These are phyloP conservation scores for Pinctada fucata DNA, from an alignment of 2,888 invertebrate species.

Conservation along the genomic window DNA sequence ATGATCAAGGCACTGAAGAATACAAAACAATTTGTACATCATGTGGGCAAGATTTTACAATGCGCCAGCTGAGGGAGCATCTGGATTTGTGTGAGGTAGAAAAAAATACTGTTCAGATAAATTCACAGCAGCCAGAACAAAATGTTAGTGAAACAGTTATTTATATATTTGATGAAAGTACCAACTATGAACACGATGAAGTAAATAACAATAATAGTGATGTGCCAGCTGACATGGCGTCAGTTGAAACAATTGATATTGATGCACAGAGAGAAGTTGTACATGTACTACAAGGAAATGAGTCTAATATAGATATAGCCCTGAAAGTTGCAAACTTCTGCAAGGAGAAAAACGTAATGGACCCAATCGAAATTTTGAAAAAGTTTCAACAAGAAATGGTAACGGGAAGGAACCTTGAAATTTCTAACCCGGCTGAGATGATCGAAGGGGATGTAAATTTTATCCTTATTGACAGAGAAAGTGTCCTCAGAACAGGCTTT, in stretches of 20 bases:
- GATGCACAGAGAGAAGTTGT: no score
- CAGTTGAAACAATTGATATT: not conserved
- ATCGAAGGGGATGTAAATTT: constrained; percentile 38
- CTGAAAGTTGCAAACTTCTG: constrained; percentile 26
- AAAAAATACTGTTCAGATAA: not conserved
- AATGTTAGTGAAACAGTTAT: constrained; percentile 1
- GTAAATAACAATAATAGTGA: not conserved
- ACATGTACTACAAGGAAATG: not conserved
- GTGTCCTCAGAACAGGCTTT: constrained; percentile 24
- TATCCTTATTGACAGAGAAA: constrained; percentile 36
- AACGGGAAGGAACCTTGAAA: constrained; percentile 30
- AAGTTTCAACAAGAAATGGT: constrained; percentile 36
- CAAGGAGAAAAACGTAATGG: constrained; percentile 13
- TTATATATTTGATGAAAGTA: not conserved
- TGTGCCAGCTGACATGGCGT: not conserved
- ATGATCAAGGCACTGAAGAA: not conserved
- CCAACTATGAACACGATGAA: not conserved
- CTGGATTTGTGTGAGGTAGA: constrained; percentile 5
- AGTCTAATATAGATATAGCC: constrained; percentile 13
- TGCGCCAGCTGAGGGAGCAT: constrained; percentile 24
- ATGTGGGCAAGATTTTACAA: constrained; percentile 12
- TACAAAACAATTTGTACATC: constrained; percentile 19
- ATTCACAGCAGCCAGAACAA: not conserved
- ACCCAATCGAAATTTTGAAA: constrained; percentile 40
- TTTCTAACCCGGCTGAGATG: not conserved